Percentiles rank a stretch among this genome's conserved stretches.
These are phyloP conservation scores for Apamea monoglypha DNA, from an alignment of 2,888 invertebrate species.

Conservation along the genomic window DNA sequence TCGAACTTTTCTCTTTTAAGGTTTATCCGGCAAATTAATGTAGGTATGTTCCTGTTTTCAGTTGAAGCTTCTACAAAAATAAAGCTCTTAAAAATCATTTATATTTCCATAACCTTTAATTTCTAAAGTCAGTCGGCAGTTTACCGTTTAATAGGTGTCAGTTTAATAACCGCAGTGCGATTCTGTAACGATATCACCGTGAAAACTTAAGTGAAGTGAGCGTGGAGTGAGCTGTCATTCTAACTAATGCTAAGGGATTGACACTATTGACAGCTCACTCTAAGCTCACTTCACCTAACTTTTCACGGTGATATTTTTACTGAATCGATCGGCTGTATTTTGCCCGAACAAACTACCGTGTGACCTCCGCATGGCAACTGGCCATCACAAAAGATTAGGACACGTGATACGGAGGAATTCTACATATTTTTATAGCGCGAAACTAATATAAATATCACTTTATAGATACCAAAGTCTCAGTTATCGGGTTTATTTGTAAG, in stretches of 20 bases:
- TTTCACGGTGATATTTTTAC: too few species aligned
- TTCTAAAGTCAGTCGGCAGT: not conserved
- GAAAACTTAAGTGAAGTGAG: too few species aligned
- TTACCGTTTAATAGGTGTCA: not conserved
- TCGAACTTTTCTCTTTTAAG: not conserved
- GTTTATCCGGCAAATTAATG: not conserved
- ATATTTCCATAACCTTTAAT: not conserved
- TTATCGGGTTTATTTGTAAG: slow-evolving; percentile 45
- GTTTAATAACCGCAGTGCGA: too few species aligned
- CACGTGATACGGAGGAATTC: slow-evolving; percentile 41
- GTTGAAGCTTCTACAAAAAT: not conserved
- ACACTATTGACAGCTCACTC: too few species aligned
- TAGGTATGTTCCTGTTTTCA: not conserved
- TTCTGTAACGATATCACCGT: too few species aligned
- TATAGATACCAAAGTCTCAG: slow-evolving; percentile 37
- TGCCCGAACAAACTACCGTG: slow-evolving; percentile 19
- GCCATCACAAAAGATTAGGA: slow-evolving; percentile 32
- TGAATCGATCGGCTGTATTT: too few species aligned
- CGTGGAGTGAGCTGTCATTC: too few species aligned
- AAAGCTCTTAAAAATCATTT: not conserved
- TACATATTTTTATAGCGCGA: slow-evolving; percentile 28
- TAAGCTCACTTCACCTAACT: too few species aligned
- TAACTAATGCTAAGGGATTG: too few species aligned
- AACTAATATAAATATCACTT: slow-evolving; percentile 50
- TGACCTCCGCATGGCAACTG: slow-evolving; percentile 21